Conservation (phyloP, 64 coral and sea anemone genomes). For the Pachyseris speciosa region DNA sequence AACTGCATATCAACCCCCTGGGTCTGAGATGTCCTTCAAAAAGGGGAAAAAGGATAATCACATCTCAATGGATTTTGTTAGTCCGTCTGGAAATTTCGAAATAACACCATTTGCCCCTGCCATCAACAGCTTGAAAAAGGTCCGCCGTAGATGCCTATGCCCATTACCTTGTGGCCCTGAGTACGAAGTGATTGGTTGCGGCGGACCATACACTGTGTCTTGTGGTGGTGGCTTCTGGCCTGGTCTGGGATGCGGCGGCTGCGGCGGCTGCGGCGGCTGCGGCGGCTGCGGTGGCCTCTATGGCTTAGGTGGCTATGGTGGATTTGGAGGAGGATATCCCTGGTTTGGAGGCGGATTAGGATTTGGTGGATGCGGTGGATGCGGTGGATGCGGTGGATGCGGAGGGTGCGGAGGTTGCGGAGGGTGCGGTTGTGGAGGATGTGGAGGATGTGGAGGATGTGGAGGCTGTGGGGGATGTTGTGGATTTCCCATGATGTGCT, state of each 20-base stretch:
- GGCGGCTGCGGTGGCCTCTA: neutral
- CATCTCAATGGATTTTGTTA: neutral
- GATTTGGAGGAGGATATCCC: neutral
- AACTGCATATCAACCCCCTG: neutral
- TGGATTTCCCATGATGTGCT: constrained; percentile 10
- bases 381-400: neutral
- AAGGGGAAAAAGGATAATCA: neutral
- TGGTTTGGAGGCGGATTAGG: neutral
- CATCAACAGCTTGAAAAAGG: constrained; percentile 18
- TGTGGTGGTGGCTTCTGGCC: constrained; percentile 16
- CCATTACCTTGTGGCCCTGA: constrained; percentile 21
- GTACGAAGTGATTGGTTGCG: constrained; percentile 34
- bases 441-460: neutral
- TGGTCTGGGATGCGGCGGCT: constrained; percentile 1
- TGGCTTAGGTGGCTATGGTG: constrained; percentile 4
- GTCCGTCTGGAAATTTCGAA: constrained; percentile 9
- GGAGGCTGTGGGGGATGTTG: neutral
- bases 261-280: neutral
- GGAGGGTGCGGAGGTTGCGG: neutral
- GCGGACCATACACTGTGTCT: constrained; percentile 5
- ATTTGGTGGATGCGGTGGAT: neutral
- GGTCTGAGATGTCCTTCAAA: neutral
- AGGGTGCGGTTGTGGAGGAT: neutral
- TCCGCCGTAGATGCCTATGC: constrained; percentile 30
- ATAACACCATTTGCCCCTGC: constrained; percentile 17